phyloP scores from a whole-genome alignment of 1,140 invertebrate species.

The Drosophila arawakana region DNA sequence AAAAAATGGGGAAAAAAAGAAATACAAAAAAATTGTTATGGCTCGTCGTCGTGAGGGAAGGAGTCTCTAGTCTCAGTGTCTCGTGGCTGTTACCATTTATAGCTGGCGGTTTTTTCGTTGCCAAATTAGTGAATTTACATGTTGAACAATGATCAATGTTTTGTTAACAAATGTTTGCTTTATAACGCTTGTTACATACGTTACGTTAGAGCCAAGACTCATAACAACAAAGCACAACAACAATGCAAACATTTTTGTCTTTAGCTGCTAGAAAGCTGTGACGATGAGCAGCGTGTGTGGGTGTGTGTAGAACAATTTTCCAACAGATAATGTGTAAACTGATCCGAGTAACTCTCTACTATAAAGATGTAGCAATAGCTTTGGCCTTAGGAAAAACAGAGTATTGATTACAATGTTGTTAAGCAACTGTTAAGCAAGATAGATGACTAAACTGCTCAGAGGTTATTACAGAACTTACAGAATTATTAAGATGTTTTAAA shows the following conservation, averaged over 20 bases:
- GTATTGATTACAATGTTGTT: too few species aligned
- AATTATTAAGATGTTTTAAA: too few species aligned
- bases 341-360: background rate
- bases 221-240: slow-evolving; percentile 51
- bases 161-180: slow-evolving; percentile 81
- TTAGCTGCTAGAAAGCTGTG: slow-evolving; percentile 21
- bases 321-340: background rate
- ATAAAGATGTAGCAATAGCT: background rate
- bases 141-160: slow-evolving; percentile 83
- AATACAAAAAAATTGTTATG: slow-evolving; percentile 72
- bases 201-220: slow-evolving; percentile 21
- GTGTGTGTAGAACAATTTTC: slow-evolving; percentile 5
- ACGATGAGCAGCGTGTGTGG: slow-evolving; percentile 28
- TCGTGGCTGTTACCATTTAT: slow-evolving; percentile 78
- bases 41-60: slow-evolving; percentile 52
- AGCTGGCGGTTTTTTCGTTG: slow-evolving; percentile 71
- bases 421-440: too few species aligned
- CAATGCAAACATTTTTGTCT: slow-evolving; percentile 57
- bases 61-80: slow-evolving; percentile 37
- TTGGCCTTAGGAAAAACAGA: too few species aligned
- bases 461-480: too few species aligned
- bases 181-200: slow-evolving; percentile 53
- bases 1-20: slow-evolving; percentile 5
- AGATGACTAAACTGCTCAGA: too few species aligned
- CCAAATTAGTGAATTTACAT: slow-evolving; percentile 83